Conservation (phyloP, 2,113 vertebrate species). For the Periophthalmus modestus region DNA sequence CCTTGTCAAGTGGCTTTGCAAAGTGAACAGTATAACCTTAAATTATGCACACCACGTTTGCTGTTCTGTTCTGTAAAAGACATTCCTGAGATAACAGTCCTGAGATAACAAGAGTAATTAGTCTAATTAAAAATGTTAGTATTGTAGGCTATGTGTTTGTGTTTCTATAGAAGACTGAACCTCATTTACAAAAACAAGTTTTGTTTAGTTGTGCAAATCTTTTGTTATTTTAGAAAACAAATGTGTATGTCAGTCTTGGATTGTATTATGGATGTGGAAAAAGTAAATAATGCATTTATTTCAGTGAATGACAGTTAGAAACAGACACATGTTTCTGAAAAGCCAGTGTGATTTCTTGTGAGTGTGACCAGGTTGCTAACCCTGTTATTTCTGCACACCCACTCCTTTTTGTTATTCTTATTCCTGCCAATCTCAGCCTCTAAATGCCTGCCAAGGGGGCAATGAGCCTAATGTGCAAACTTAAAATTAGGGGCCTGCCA, state of each 20-base stretch:
- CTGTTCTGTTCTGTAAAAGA: not conserved
- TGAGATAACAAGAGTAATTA: not conserved
- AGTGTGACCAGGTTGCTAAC: slow-evolving; percentile 13
- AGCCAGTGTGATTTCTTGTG: slow-evolving; percentile 15
- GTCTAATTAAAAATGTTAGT: not conserved
- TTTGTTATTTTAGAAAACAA: not conserved
- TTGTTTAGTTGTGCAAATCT: not conserved
- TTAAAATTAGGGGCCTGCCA: slow-evolving; percentile 31
- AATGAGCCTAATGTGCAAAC: slow-evolving; percentile 34
- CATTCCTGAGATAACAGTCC: not conserved
- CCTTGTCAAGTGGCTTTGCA: not conserved
- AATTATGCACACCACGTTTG: not conserved
- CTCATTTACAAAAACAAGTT: not conserved
- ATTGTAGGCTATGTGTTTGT: not conserved
- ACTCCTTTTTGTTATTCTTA: slow-evolving; percentile 29
- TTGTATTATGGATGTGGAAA: not conserved
- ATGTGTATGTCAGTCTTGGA: not conserved
- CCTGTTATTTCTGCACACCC: slow-evolving; percentile 25
- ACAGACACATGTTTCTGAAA: not conserved
- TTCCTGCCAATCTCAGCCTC: slow-evolving; percentile 41
- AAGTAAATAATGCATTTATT: not conserved
- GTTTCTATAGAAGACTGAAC: no score
- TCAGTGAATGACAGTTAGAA: not conserved
- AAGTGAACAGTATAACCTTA: not conserved
- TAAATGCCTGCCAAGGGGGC: slow-evolving; percentile 15